Evolutionary conservation across 2,888 invertebrate genomes (phyloP), one percentile per base, ranked within the genome.

Genomic region (Thereva unica): DNA sequence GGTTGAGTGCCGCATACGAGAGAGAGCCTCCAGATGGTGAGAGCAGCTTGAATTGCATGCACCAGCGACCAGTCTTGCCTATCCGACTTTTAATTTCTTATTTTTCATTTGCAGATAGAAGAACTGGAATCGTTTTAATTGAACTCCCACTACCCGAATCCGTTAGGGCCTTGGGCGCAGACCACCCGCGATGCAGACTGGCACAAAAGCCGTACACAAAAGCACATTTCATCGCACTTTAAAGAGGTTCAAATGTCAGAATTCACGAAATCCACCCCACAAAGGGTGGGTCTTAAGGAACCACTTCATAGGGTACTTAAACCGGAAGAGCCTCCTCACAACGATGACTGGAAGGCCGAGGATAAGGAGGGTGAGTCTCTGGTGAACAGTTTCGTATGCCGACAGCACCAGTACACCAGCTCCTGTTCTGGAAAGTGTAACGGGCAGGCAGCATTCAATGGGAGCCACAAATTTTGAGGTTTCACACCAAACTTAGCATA

Each of bases 401-500:
- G 10, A 40, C 35, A 12, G 49, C 35, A 44, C 23, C 23, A 23
- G 23, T 23, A 23, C n/a, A n/a, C 49, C 40, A 38, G 7, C 49
- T 59, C 38, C 37, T 37, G n/a, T n/a, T n/a, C n/a, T n/a, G n/a
- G n/a, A n/a, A n/a, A n/a, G n/a, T n/a, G n/a, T n/a, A n/a, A n/a
- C n/a, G 49, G 37, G 37, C 12, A 8, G 0, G n/a, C 41, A 10
- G 7, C 8, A 23, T 23, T 23, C 50, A 40, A 35, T 12, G 40
- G 50, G 34, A 10, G 50, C 50, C 50, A 38, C 61, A 61, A 61
- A 61, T 61, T 61, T 61, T 40, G 61, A 41, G 61, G 61, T 61
- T 61, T 61, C 61, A 61, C 61, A 50, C 61, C 61, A 61, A 61
- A 61, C 61, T 61, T 23, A 50, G 61, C 50, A 61, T 61, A 61